Conservation (phyloP, 1,140 invertebrate genomes). For the Drosophila albomicans region DNA sequence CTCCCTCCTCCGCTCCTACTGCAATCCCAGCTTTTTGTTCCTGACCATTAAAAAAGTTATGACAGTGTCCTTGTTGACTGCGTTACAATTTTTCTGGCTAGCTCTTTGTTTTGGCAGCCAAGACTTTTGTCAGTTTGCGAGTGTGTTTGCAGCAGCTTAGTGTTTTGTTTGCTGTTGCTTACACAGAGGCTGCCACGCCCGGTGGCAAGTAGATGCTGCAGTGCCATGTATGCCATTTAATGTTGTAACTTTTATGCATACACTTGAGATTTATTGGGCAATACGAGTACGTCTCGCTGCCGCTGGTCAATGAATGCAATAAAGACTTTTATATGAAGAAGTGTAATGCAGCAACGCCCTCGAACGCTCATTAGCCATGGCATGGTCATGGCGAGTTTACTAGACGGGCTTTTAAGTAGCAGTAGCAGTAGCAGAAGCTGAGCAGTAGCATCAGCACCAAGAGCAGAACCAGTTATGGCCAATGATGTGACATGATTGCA, state of each 20-base stretch:
- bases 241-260: slow-evolving; percentile 74
- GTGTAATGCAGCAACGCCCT: slow-evolving; percentile 59
- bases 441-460: slow-evolving; percentile 10
- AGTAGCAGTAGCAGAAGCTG: neutral
- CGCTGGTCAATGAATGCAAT: slow-evolving; percentile 35
- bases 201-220: neutral
- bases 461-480: slow-evolving; percentile 73
- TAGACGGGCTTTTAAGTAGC: slow-evolving; percentile 26
- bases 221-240: slow-evolving; percentile 56
- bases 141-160: slow-evolving; percentile 28
- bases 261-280: slow-evolving; percentile 72
- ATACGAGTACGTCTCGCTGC: slow-evolving; percentile 12
- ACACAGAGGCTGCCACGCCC: slow-evolving; percentile 26
- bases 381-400: slow-evolving; percentile 26
- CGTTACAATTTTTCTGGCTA: slow-evolving; percentile 64
- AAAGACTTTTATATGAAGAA: slow-evolving; percentile 64
- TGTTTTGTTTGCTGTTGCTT: slow-evolving; percentile 42
- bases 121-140: slow-evolving; percentile 63
- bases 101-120: slow-evolving; percentile 21
- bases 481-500: slow-evolving; percentile 84
- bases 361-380: slow-evolving; percentile 68
- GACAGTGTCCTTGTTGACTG: slow-evolving; percentile 80
- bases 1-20: slow-evolving; percentile 6
- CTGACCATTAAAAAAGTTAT: slow-evolving; percentile 80
- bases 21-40: neutral